These are phyloP conservation scores for Galeopterus variegatus DNA, from an alignment of 2,113 vertebrate genomes.

Conservation along the genomic window DNA sequence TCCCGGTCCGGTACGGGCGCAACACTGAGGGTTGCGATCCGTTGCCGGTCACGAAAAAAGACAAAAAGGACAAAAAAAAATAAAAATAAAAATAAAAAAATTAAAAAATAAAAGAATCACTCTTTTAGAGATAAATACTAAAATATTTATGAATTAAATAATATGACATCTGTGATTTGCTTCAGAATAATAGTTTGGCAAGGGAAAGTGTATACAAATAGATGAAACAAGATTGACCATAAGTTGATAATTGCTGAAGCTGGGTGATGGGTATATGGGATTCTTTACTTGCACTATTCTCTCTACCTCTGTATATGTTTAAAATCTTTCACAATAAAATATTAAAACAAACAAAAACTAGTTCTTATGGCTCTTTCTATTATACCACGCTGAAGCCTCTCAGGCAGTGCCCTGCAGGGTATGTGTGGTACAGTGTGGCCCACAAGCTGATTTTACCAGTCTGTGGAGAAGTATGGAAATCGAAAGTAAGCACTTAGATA, in stretches of 20 bases:
- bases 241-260: background rate
- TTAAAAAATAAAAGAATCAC: background rate
- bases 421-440: background rate
- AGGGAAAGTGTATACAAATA: background rate
- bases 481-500: background rate
- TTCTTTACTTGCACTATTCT: background rate
- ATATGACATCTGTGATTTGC: background rate
- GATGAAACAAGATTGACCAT: background rate
- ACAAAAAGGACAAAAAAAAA: too few relatives aligned
- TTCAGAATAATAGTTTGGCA: background rate
- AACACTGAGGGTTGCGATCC: too few relatives aligned
- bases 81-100: background rate
- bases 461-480: background rate
- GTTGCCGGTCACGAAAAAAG: too few relatives aligned
- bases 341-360: background rate
- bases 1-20: too few relatives aligned
- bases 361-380: background rate
- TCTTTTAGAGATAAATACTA: background rate
- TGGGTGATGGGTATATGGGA: background rate
- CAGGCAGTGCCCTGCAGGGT: background rate
- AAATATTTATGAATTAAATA: slow-evolving; percentile 8
- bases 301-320: background rate
- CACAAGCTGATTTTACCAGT: background rate
- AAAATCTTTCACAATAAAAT: background rate
- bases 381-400: background rate